Conservation (phyloP, 37 sponge, comb jelly and placozoan genomes). For the Beroe ovata region DNA sequence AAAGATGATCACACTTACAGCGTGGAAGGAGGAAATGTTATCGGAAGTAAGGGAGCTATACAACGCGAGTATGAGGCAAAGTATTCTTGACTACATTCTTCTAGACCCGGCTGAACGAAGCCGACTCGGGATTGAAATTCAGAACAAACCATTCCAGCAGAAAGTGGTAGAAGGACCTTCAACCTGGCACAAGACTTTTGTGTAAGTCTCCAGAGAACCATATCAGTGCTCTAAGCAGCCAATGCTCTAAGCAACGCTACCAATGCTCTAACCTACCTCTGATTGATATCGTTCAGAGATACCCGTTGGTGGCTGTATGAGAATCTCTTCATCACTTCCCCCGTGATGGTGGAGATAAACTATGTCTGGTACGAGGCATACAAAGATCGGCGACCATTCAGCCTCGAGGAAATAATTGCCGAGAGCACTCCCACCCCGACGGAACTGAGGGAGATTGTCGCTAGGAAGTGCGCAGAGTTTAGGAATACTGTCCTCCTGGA, state of each 20-base stretch:
- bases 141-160: conserved; percentile 25
- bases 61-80: conserved; percentile 6
- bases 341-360: conserved; percentile 33
- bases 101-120: conserved; percentile 48
- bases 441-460: neutral
- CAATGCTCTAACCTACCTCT: too few species aligned
- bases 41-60: conserved; percentile 30
- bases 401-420: neutral
- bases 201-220: too few species aligned
- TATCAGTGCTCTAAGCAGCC: too few species aligned
- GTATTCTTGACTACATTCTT: conserved; percentile 31
- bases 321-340: conserved; percentile 50
- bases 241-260: too few species aligned
- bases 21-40: neutral
- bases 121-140: conserved; percentile 52
- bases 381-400: conserved; percentile 29
- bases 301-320: neutral
- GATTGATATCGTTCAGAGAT: neutral
- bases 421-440: neutral
- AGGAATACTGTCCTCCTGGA: neutral
- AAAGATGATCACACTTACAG: neutral
- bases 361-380: neutral
- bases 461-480: conserved; percentile 22
- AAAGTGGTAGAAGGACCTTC: conserved; percentile 9
- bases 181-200: neutral